Evolutionary conservation across 2,113 vertebrate genomes (phyloP).

Genomic region (Gobius niger): DNA sequence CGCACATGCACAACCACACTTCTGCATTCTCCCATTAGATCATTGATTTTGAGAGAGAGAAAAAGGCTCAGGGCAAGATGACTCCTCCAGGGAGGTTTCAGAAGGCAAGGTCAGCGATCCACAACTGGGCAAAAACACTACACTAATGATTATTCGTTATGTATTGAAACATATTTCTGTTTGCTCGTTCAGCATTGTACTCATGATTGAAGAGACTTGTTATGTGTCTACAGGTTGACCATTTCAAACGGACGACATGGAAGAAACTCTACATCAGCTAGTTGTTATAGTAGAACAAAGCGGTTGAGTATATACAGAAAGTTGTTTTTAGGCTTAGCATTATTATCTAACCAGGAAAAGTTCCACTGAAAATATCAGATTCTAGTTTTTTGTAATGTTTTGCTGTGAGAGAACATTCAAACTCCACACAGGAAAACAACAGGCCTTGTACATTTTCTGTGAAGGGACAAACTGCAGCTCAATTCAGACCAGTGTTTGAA

Average conservation of each 20-base stretch:
- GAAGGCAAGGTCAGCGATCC: constrained; percentile 55
- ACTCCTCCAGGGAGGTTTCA: constrained; percentile 41
- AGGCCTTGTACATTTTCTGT: too few species aligned
- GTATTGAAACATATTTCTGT: neutral
- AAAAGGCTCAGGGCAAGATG: constrained; percentile 38
- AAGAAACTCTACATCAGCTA: neutral
- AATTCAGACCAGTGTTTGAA: too few species aligned
- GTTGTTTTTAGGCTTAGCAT: too few species aligned
- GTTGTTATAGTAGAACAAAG: neutral
- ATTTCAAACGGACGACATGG: neutral
- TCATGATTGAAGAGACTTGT: neutral
- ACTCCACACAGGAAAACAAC: too few species aligned
- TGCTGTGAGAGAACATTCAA: too few species aligned
- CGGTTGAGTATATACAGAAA: neutral
- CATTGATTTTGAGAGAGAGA: constrained; percentile 61
- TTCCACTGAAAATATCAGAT: too few species aligned
- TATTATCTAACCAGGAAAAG: too few species aligned
- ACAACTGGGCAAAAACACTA: constrained; percentile 9
- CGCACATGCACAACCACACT: constrained; percentile 17
- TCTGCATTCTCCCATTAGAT: constrained; percentile 67
- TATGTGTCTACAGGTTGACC: neutral
- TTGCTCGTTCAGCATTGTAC: neutral
- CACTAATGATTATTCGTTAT: constrained; percentile 10
- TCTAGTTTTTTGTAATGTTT: too few species aligned
- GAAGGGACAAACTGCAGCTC: too few species aligned